Conservation (phyloP, 2,797 vertebrate species). For the Cyclopterus lumpus region DNA sequence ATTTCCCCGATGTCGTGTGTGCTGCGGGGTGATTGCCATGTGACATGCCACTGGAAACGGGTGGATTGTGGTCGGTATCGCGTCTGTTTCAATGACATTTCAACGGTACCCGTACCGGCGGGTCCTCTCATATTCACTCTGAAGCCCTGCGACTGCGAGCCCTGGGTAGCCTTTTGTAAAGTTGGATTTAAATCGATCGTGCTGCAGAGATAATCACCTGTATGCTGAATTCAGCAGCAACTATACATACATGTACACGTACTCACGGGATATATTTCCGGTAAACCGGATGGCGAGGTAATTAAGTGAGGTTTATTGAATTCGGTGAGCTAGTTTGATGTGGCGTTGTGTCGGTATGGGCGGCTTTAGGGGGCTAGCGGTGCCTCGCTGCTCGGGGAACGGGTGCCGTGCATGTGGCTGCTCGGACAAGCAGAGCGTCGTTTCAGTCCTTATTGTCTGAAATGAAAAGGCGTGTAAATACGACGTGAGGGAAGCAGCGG, state of each 20-base stretch:
- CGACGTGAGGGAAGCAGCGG: not conserved
- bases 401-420: not conserved
- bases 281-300: fast-evolving
- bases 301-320: not conserved
- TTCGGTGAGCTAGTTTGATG: not conserved
- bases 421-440: not conserved
- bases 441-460: not conserved
- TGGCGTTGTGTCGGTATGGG: not conserved
- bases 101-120: not conserved
- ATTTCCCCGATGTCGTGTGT: not conserved
- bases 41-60: not conserved
- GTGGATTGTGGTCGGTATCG: not conserved
- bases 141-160: not conserved
- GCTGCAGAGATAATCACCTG: not conserved
- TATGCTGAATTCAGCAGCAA: not conserved
- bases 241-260: fast-evolving
- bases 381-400: not conserved
- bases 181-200: not conserved
- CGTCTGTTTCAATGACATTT: not conserved
- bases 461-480: not conserved
- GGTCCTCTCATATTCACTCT: not conserved
- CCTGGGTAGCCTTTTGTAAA: not conserved
- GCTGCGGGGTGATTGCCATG: not conserved
- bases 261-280: fast-evolving
- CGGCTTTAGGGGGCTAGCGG: not conserved